Conservation (phyloP, 2,888 invertebrate genomes). For the Sialis lutaria region DNA sequence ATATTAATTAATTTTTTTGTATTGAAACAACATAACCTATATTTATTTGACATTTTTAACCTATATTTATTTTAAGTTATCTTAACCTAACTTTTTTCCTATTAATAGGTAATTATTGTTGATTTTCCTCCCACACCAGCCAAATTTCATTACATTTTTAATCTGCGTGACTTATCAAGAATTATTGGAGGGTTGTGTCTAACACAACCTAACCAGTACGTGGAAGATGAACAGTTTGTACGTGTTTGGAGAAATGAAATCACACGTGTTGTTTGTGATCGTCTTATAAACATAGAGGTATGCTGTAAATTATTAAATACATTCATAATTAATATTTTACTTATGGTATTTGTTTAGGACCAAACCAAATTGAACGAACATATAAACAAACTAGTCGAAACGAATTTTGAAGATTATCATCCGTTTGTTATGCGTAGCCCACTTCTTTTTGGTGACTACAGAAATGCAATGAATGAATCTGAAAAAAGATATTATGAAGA, state of each 20-base stretch:
- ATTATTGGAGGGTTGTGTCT: constrained; percentile 67
- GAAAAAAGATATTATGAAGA: constrained; percentile 76
- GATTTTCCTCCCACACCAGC: constrained; percentile 81
- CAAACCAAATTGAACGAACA: constrained; percentile 40
- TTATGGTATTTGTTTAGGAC: constrained; percentile 30
- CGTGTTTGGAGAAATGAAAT: constrained; percentile 88
- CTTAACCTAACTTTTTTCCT: constrained; percentile 3
- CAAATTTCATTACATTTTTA: constrained; percentile 91
- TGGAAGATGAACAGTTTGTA: constrained; percentile 48
- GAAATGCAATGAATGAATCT: constrained; percentile 66
- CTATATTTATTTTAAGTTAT: too few relatives aligned
- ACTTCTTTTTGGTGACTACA: constrained; percentile 72
- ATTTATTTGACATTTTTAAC: too few relatives aligned
- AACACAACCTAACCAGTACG: constrained; percentile 53
- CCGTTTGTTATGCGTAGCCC: constrained; percentile 69
- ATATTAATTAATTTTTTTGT: constrained; percentile 20
- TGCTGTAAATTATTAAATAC: constrained; percentile 8
- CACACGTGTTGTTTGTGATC: constrained; percentile 69
- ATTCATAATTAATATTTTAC: not conserved
- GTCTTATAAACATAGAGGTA: constrained; percentile 52
- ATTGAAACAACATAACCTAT: not conserved
- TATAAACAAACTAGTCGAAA: constrained; percentile 39
- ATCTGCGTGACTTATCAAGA: constrained; percentile 76
- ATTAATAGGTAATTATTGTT: constrained; percentile 41
- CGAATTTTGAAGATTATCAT: constrained; percentile 34